phyloP scores from a whole-genome alignment of 2,113 vertebrate genomes.

The Noturus placidus region DNA sequence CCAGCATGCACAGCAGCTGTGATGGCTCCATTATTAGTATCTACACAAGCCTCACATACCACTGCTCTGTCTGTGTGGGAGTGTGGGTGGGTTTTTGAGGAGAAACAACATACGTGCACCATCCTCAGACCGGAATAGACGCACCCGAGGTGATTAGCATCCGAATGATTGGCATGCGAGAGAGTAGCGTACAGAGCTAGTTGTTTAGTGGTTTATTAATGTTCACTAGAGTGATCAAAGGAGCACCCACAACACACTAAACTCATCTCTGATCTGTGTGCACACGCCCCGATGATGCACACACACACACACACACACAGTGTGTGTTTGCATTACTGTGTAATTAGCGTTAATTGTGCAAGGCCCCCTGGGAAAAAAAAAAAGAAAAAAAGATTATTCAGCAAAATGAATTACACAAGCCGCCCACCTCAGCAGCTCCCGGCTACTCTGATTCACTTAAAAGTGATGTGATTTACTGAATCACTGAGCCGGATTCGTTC shows the following conservation, averaged over 20 bases:
- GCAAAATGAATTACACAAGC: slow-evolving; percentile 13
- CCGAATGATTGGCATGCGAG: slow-evolving; percentile 1
- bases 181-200: neutral
- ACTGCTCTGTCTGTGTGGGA: neutral
- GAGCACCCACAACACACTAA: slow-evolving; percentile 6
- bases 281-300: neutral
- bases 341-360: slow-evolving; percentile 15
- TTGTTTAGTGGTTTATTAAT: slow-evolving; percentile 18
- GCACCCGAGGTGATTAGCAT: neutral
- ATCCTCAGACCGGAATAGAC: neutral
- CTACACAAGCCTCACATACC: neutral
- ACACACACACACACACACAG: neutral
- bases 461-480: neutral
- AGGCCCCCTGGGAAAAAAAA: neutral
- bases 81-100: neutral
- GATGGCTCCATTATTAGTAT: slow-evolving; percentile 14
- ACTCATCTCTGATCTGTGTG: neutral
- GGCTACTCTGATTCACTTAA: neutral
- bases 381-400: slow-evolving; percentile 12
- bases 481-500: neutral
- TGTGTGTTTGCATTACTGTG: neutral
- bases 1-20: neutral
- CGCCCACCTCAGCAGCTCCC: neutral
- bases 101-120: neutral
- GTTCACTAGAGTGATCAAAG: slow-evolving; percentile 16